A percentile compares a stretch with the other conserved stretches of the same genome.
phyloP scores from a whole-genome alignment of 2,888 invertebrate species.

The Steinernema scapterisci region DNA sequence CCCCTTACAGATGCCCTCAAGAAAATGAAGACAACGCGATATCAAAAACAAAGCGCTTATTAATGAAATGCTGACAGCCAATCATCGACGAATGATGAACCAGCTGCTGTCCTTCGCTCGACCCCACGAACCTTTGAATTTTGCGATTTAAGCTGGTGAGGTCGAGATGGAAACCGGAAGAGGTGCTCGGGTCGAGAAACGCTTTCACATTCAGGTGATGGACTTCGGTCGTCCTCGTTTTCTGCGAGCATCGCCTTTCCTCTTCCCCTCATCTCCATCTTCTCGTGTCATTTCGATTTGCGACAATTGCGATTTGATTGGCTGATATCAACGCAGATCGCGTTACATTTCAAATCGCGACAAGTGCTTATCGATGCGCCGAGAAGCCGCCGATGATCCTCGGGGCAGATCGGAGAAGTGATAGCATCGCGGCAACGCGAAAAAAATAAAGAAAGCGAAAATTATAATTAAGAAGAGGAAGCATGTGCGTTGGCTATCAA shows the following conservation, averaged over 20 bases:
- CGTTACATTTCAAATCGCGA: conserved; percentile 31
- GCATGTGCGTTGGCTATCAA: not conserved
- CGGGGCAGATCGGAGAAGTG: not conserved
- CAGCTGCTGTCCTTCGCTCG: conserved; percentile 10
- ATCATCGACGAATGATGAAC: conserved; percentile 14
- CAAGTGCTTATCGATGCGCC: conserved; percentile 16
- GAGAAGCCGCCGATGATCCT: conserved; percentile 5
- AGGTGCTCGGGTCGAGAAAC: not conserved
- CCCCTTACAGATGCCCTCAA: not conserved
- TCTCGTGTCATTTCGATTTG: conserved; percentile 27
- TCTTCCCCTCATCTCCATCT: conserved; percentile 20
- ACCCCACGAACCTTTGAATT: not conserved
- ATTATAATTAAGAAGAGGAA: conserved; percentile 6
- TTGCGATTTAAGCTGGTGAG: not conserved
- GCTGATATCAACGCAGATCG: conserved; percentile 32
- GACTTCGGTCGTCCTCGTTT: conserved; percentile 2
- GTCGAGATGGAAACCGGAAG: not conserved
- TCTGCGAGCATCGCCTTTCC: not conserved
- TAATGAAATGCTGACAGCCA: conserved; percentile 27
- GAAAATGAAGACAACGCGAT: conserved; percentile 14
- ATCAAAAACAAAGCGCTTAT: conserved; percentile 31
- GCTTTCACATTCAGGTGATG: conserved; percentile 4
- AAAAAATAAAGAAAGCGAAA: conserved; percentile 6
- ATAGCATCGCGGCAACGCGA: not conserved
- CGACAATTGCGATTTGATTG: conserved; percentile 27